Conservation (phyloP, 2,113 vertebrate genomes). For the Panthera tigris region DNA sequence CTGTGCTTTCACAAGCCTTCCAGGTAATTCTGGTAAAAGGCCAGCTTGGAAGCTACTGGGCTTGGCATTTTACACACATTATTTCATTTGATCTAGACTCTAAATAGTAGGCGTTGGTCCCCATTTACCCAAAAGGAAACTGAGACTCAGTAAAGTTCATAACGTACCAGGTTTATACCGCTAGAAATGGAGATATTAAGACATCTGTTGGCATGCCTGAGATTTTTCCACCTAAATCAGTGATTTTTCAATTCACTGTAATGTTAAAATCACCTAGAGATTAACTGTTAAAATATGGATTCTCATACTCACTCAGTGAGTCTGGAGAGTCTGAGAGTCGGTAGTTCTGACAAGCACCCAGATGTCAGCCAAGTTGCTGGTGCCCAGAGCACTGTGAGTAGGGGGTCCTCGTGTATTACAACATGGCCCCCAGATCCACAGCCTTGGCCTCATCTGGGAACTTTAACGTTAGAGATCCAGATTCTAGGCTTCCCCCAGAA, state of each 20-base stretch:
- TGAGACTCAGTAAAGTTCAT: neutral
- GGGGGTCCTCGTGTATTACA: rapidly evolving
- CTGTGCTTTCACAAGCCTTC: neutral
- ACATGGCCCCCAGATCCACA: rapidly evolving
- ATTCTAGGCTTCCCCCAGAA: neutral
- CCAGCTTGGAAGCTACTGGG: neutral
- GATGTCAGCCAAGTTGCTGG: neutral
- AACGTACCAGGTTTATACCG: neutral
- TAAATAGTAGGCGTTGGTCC: neutral
- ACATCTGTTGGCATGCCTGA: neutral
- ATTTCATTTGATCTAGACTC: neutral
- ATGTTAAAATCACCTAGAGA: neutral
- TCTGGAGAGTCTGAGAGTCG: neutral
- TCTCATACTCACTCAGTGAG: neutral
- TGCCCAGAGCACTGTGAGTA: too few relatives aligned
- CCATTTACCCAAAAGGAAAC: neutral
- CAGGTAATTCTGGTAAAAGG: neutral
- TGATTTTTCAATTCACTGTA: neutral
- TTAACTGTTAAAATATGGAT: neutral
- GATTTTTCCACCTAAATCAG: neutral
- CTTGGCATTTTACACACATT: neutral
- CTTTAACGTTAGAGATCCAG: neutral
- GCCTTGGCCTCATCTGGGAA: neutral
- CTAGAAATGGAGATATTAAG: neutral
- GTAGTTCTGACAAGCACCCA: neutral